Evolutionary conservation across 2,113 vertebrate species (phyloP).

Genomic region (Callaeas wilsoni): DNA sequence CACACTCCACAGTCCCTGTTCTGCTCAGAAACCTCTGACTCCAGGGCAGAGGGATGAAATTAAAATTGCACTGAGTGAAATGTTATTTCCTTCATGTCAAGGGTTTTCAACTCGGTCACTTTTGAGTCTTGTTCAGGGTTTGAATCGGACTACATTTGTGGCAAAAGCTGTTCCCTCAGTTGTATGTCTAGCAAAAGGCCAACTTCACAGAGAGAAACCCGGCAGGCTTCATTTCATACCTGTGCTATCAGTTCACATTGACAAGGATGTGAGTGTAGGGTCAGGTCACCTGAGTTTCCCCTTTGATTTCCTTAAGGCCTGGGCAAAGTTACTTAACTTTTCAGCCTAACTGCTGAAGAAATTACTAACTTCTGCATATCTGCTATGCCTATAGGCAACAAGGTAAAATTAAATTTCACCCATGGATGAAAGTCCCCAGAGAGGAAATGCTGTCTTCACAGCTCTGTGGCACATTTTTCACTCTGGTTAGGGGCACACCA

Average conservation of each 20-base stretch:
- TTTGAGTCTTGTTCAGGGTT: slow-evolving; percentile 43
- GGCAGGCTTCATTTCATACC: slow-evolving; percentile 39
- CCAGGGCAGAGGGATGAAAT: slow-evolving; percentile 40
- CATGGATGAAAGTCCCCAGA: background rate
- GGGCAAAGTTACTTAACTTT: slow-evolving; percentile 29
- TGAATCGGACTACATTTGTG: slow-evolving; percentile 41
- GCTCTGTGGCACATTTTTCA: background rate
- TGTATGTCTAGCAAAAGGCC: slow-evolving; percentile 41
- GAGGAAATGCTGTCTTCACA: background rate
- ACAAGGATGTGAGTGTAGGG: background rate
- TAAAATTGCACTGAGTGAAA: slow-evolving; percentile 29
- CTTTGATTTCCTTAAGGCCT: slow-evolving; percentile 31
- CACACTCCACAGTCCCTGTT: background rate
- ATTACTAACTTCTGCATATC: slow-evolving; percentile 19
- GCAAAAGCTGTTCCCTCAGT: slow-evolving; percentile 39
- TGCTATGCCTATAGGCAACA: background rate
- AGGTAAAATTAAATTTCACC: slow-evolving; percentile 9
- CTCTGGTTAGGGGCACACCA: background rate
- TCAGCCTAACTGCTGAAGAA: background rate
- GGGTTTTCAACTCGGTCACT: slow-evolving; percentile 37
- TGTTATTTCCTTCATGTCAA: slow-evolving; percentile 57
- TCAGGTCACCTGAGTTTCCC: slow-evolving; percentile 32
- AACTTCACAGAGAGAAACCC: slow-evolving; percentile 37
- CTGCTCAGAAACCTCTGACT: slow-evolving; percentile 33
- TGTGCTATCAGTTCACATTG: background rate